Conservation (phyloP, 2,113 vertebrate species). For the Grammomys surdaster region DNA sequence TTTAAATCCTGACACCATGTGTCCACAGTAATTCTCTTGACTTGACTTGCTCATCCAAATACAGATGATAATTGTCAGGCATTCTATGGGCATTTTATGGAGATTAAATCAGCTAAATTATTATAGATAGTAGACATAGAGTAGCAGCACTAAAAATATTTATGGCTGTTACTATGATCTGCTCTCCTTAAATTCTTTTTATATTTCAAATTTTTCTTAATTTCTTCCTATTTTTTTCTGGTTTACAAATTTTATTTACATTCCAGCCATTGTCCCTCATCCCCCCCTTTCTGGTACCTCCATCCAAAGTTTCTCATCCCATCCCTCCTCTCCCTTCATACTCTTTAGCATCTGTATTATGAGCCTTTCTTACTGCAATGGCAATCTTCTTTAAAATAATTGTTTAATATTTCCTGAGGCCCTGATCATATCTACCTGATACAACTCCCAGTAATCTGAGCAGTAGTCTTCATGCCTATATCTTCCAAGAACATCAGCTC, state of each 20-base stretch:
- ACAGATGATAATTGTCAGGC: not conserved
- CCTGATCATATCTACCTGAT: not conserved
- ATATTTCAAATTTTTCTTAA: conserved; percentile 8
- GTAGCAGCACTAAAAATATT: not conserved
- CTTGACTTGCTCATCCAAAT: not conserved
- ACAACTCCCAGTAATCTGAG: not conserved
- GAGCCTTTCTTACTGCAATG: not conserved
- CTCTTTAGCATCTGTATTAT: not conserved
- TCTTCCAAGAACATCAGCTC: not conserved
- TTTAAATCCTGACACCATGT: not conserved
- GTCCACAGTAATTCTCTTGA: not conserved
- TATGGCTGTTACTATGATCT: not conserved
- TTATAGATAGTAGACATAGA: not conserved
- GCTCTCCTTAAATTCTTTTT: not conserved
- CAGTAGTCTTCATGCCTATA: not conserved
- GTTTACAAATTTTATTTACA: no score
- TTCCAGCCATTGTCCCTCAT: no score
- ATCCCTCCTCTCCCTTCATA: no score
- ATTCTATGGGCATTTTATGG: not conserved
- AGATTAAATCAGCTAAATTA: not conserved
- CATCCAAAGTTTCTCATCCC: no score
- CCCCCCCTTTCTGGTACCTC: no score
- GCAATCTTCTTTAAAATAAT: not conserved
- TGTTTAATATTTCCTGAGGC: not conserved
- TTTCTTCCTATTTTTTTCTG: not conserved